These are phyloP conservation scores for Dolomedes plantarius DNA, from an alignment of 2,888 invertebrate genomes.

Conservation along the genomic window DNA sequence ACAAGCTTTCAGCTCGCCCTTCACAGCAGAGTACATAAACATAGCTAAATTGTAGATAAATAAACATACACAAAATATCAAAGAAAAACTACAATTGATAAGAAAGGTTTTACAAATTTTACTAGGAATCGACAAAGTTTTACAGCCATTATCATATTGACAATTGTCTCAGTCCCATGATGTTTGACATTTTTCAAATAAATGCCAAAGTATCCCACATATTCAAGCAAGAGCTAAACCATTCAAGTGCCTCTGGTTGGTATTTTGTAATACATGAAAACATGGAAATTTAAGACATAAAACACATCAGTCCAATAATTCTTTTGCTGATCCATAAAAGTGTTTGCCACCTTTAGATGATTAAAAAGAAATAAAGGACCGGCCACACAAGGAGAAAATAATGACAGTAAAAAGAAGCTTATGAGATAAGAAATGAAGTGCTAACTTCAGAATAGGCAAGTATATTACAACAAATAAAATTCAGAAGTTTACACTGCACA, in stretches of 20 bases:
- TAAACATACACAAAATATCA: not conserved
- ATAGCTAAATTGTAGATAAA: conserved; percentile 21
- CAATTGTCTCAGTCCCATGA: not conserved
- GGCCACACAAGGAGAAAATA: conserved; percentile 45
- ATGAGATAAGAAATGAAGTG: not conserved
- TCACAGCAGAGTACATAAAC: conserved; percentile 60
- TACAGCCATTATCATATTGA: conserved; percentile 33
- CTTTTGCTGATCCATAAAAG: conserved; percentile 10
- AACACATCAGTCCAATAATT: conserved; percentile 22
- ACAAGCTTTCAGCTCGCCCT: conserved; percentile 32
- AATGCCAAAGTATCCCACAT: conserved; percentile 2
- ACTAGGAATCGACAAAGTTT: conserved; percentile 60
- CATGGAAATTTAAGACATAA: conserved; percentile 26
- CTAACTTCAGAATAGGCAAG: conserved; percentile 25
- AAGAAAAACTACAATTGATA: conserved; percentile 25
- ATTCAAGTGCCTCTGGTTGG: conserved; percentile 38
- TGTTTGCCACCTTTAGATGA: conserved; percentile 47
- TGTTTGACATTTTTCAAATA: not conserved
- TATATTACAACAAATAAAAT: conserved; percentile 61
- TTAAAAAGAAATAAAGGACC: conserved; percentile 19
- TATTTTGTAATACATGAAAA: conserved; percentile 15
- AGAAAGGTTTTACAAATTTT: conserved; percentile 63
- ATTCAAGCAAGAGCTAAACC: conserved; percentile 17
- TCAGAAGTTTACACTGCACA: conserved; percentile 28
- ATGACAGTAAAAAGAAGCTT: conserved; percentile 21